Evolutionary conservation across 2,113 vertebrate genomes (phyloP), one percentile per base, ranked within the genome.

Genomic region (Phocoena sinus): DNA sequence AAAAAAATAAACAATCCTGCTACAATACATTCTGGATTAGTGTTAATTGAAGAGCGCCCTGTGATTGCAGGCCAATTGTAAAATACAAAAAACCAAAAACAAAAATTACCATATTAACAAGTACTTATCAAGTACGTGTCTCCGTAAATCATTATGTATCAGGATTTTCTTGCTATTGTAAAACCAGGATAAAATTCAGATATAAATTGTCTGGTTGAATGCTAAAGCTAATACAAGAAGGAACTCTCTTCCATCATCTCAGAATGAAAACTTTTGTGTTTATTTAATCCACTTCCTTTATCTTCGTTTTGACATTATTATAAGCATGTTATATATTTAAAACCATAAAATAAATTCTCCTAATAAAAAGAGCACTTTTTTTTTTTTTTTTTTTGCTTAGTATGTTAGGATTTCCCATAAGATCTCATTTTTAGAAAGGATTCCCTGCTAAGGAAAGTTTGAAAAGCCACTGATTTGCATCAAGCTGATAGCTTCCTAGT

Each of bases 171-270:
- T 97, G 85, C 53, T 85, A 81, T 28, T 77, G 4, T 67, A 86
- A 85, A 84, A 50, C 31, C 50, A 91, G 82, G 80, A 67, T 90
- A 96, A 95, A 91, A 88, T 65, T 89, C 53, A 87, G 23, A 83
- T 94, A 84, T 63, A 82, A 86, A 50, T 93, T 70, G 13, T 14
- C 44, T 67, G 53, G 38, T 91, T 53, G 11, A 20, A 71, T 93
- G 65, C 58, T 85, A 76, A 84, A 85, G 9, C 11, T 73, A 88
- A 70, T 70, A 44, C 3, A 68, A 83, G 56, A 36, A 81, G 23
- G 15, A 56, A 50, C 28, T 71, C 18, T 86, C 26, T 79, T 94
- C 41, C 3, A 28, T 90, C 38, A 86, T 23, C 5, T 18, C 36
- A 44, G 50, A 86, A 26, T 67, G 79, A 68, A 91, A 94, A 73